Base-by-base conservation (phyloP, 1,140 invertebrate genomes). In the Mycetomoellerius zeteki region DNA sequence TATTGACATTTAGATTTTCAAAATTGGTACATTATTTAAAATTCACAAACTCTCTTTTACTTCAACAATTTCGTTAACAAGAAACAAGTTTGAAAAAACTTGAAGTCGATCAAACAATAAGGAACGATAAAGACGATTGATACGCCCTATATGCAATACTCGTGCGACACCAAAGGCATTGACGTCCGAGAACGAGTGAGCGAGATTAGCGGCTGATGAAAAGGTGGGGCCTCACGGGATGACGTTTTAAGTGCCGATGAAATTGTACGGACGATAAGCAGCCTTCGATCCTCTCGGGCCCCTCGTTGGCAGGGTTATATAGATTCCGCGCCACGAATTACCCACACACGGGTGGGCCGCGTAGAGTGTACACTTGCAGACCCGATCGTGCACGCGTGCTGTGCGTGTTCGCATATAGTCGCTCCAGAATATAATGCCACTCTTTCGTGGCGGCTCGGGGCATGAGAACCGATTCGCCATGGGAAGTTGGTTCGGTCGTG, bases 221-320 rank as follows among this genome's bases (percentile, higher is more conserved):
- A 92, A 92, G 91, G 87, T 92, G 89, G 88, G 91, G 85, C 84
- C 78, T 81, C 86, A 54, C 78, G 67, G 88, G 84, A 92, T 93
- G 92, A 92, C 90, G 88, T 92, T 93, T 93, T 93, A 93, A 93
- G 92, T 92, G 92, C 89, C 89, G 92, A 92, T 91, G 91, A 92
- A 93, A 93, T 92, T 92, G 90, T 92, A 88, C 73, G 47, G 77
- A 64, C 85, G 91, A 92, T 92, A 92, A 92, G 86, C 84, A 85
- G 80, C 81, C 86, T 85, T 89, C 76, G 56, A 84, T 91, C 82
- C 62, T 69, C 73, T 69, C 60, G 24, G 33, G 50, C 21, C 73
- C 21, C 54, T 6, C 14, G 67, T 43, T 37, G 72, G 58, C 54
- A 80, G 64, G 62, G 71, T 90, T 85, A 72, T 82, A 72, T 69